A percentile compares a stretch with the other conserved stretches of the same genome.
Evolutionary conservation across 2,113 vertebrate species (phyloP).

Genomic region (Ranitomeya variabilis): DNA sequence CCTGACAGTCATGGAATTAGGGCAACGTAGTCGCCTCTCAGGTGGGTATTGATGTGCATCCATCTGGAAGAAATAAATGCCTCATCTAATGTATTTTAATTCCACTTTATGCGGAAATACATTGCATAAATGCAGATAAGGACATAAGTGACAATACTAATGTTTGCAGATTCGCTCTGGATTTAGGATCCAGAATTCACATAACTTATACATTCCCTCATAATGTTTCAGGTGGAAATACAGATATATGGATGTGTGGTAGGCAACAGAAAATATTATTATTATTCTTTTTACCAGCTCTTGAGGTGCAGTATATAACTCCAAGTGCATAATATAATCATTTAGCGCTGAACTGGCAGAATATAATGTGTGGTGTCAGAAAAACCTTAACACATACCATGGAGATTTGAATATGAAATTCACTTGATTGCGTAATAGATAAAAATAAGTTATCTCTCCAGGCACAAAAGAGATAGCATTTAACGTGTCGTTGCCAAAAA

Average conservation of each 20-base stretch:
- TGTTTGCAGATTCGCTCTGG: not conserved
- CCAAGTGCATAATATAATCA: not conserved
- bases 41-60: slow-evolving; percentile 35
- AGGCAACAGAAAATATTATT: not conserved
- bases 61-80: slow-evolving; percentile 9
- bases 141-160: not conserved
- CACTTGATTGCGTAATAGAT: slow-evolving; percentile 31
- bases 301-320: not conserved
- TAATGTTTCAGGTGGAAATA: not conserved
- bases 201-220: not conserved
- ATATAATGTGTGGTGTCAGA: slow-evolving; percentile 16
- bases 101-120: not conserved
- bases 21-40: slow-evolving; percentile 48
- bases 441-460: slow-evolving; percentile 49
- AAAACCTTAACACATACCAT: slow-evolving; percentile 27
- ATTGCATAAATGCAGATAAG: not conserved
- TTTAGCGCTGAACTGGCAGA: slow-evolving; percentile 7
- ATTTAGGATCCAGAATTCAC: not conserved
- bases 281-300: not conserved
- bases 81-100: slow-evolving; percentile 3
- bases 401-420: slow-evolving; percentile 35
- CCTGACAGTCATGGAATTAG: slow-evolving; percentile 51
- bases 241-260: not conserved
- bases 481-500: not conserved
- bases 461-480: slow-evolving; percentile 1